Percentiles rank a stretch among this genome's conserved stretches.
Evolutionary conservation across 1,140 invertebrate species (phyloP).

Genomic region (Drosophila santomea): DNA sequence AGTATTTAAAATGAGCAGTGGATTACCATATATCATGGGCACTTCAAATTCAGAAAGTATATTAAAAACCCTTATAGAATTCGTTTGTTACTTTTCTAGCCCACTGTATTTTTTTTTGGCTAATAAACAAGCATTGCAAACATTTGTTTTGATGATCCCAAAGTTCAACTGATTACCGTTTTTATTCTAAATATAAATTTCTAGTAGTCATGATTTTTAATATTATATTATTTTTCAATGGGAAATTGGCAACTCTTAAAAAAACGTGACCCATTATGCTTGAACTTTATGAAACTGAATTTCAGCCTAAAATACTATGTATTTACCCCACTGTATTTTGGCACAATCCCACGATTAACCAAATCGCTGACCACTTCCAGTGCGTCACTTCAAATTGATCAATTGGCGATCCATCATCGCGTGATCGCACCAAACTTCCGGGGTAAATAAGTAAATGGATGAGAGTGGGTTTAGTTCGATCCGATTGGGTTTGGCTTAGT

Average conservation of each 20-base stretch:
- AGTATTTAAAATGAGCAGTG: neutral
- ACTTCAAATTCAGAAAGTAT: no score
- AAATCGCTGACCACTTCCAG: constrained; percentile 12
- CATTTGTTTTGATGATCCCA: neutral
- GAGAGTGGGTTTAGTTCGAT: constrained; percentile 3
- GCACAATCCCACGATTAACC: constrained; percentile 24
- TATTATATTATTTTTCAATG: neutral
- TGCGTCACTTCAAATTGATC: constrained; percentile 39
- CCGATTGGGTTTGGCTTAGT: constrained; percentile 5
- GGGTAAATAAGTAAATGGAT: neutral
- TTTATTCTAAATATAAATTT: neutral
- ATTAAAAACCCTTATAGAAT: no score
- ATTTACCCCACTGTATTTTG: neutral
- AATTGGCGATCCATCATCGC: constrained; percentile 39
- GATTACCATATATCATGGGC: neutral
- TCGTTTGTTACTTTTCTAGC: no score
- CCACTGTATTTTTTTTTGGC: no score
- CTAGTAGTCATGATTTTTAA: neutral
- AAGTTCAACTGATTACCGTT: neutral
- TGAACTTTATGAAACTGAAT: no score
- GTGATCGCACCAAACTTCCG: constrained; percentile 31
- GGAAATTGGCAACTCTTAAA: no score
- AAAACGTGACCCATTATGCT: no score
- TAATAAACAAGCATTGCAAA: neutral
- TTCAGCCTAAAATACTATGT: no score